phyloP scores from a whole-genome alignment of 2,113 vertebrate genomes.

The Crotalus viridis region DNA sequence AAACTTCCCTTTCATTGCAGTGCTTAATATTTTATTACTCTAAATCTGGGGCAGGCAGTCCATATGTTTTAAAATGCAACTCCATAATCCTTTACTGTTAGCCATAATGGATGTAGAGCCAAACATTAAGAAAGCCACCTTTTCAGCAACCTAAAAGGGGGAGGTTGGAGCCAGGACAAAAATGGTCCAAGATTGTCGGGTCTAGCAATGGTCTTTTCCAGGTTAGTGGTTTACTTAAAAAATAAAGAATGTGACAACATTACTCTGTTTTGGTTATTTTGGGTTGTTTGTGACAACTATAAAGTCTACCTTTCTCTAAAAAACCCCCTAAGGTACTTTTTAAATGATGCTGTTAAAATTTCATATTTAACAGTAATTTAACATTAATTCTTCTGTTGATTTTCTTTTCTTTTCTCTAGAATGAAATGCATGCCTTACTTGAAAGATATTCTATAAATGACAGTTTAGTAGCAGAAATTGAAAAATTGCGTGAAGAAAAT shows the following conservation, averaged over 20 bases:
- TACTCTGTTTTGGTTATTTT: background rate
- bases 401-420: conserved; percentile 71
- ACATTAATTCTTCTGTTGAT: conserved; percentile 16
- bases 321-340: background rate
- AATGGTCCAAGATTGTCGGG: background rate
- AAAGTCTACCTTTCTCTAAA: background rate
- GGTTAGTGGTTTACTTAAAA: background rate
- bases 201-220: background rate
- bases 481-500: conserved; percentile 92
- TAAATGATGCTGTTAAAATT: background rate
- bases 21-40: background rate
- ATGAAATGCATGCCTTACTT: conserved; percentile 89
- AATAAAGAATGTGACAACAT: background rate
- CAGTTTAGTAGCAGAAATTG: conserved; percentile 91
- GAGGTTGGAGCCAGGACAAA: background rate
- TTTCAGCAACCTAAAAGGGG: background rate
- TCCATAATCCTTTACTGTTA: background rate
- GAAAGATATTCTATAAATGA: conserved; percentile 93
- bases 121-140: background rate
- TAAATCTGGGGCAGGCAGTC: background rate
- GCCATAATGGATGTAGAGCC: background rate
- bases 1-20: background rate
- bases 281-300: background rate
- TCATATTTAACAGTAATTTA: conserved; percentile 33
- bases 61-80: background rate